Evolutionary conservation across 2,113 vertebrate species (phyloP), one percentile per base, ranked within the genome.

Genomic region (Dipodomys spectabilis): DNA sequence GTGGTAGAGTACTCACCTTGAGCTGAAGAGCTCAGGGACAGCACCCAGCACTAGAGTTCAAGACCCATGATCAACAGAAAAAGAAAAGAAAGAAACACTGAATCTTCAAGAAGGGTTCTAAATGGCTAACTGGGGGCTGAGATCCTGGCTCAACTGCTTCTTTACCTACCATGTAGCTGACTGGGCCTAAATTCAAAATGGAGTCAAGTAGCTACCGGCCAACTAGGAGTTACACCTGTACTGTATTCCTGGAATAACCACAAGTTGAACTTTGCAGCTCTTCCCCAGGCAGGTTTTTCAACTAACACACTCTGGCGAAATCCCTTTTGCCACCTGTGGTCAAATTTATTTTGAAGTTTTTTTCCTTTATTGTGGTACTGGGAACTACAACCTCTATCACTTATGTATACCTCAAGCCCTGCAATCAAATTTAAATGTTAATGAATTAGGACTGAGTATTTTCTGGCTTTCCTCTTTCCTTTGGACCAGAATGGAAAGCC

Each of bases 241-340:
- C 82, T 72, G 23, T 92, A 75, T 80, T 80, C 75, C 60, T 19
- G 57, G 64, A 91, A 60, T 30, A 60, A 69, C 18, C 73, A 69
- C 53, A 73, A 67, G 69, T n/a, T 77, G 72, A 78, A 72, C 53
- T 72, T 86, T 80, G 82, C 68, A 69, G 74, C 90, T 30, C 74
- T 80, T 49, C 28, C 53, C 39, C 30, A 35, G 65, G 39, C 23
- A 35, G 16, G 67, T 80, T 86, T 53, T 35, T 22, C 53, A 28
- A 28, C 18, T 28, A 35, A 65, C 74, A 80, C 39, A 4, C 74
- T 80, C 65, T 28, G 45, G 68, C 9, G 67, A 80, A 86, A 67
- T 86, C 53, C 74, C 53, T 64, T 72, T 44, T 80, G 53, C 67
- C 32, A 85, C 32, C 20, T 78, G 22, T 19, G 23, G 18, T 35